Base-by-base conservation (phyloP, 2,113 vertebrate genomes). In the Passer domesticus region DNA sequence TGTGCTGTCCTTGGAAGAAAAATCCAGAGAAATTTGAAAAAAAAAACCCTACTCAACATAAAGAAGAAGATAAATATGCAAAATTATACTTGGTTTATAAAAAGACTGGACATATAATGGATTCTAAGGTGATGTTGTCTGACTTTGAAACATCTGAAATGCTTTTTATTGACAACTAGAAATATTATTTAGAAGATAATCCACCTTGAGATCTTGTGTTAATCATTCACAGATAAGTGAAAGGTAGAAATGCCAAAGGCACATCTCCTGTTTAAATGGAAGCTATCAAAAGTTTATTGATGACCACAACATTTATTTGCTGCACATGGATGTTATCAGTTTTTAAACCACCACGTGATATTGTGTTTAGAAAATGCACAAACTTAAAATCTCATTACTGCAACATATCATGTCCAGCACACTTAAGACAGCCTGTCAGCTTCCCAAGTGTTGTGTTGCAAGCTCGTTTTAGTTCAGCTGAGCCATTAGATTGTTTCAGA, bases 401-500 rank as follows among this genome's bases (percentile, higher is more conserved):
- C 13, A 70, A 56, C 37, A 6, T 47, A 44, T 80, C 0, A 1
- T 86, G 67, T 77, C 85, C 92, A 77, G 52, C 59, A 77, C 53
- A 58, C 25, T 90, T 69, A 82, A 77, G 62, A 67, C 35, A 94
- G 31, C 33, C 20, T 75, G 44, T 74, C 75, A 81, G 35, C 31
- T 88, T 83, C 50, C 35, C 67, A 74, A 44, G 66, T 30, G 41
- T 31, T 92, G 58, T 50, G 66, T 76, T 81, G 33, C 39, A 77
- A 83, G 15, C 25, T 89, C 92, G 39, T 46, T 94, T 95, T 55
- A 74, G 66, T 67, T 90, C 90, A 91, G 52, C 47, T 74, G 75
- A 95, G 44, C 46, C 39, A 67, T 90, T 83, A 52, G 30, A 30
- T 37, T 88, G 75, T 50, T 94, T 94, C 50, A 84, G 56, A 91